Base-by-base conservation (phyloP, 2,888 invertebrate species). In the Microplitis deprimator region DNA sequence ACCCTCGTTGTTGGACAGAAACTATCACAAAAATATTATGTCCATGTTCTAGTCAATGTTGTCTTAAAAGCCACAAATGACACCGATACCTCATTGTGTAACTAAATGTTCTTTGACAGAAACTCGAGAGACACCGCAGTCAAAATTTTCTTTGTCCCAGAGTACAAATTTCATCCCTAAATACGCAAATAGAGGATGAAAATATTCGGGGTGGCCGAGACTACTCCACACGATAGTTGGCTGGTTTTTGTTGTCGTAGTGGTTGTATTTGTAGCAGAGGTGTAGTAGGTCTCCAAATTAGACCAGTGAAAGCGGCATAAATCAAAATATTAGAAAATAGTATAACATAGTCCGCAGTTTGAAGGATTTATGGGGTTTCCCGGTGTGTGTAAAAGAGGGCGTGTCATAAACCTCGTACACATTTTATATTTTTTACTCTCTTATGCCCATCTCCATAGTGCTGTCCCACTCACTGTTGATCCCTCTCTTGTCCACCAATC, bases 271-370 rank as follows among this genome's bases (percentile, higher is more conserved):
- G 50, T 50, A 50, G 20, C 38, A 16, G 17, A 62, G 40, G 61
- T 62, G 79, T 73, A 76, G 60, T 76, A 68, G 78, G 81, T 50
- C 50, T 50, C 83, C 84, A 88, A 89, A 89, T 89, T 89, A 85
- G 85, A 83, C 84, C 83, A 87, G 89, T 87, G 88, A 88, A 89
- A 89, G 88, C 86, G 85, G 82, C 87, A 87, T 89, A 88, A 89
- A 89, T 89, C 88, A 89, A 88, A 89, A 89, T 88, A 87, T 86
- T 86, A 86, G 87, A 87, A 89, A 88, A 87, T 85, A 85, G 81
- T 80, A 79, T 79, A 81, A 80, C 82, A 78, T 79, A 80, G 78
- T 77, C 76, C 73, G 81, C 77, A 81, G 83, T 83, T 80, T 88
- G 89, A 89, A 87, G 88, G 89, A 89, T 89, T 89, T 89, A 89